A percentile compares a stretch with the other conserved stretches of the same genome.
Evolutionary conservation across 1,140 invertebrate genomes (phyloP).

Genomic region (Samia ricini): DNA sequence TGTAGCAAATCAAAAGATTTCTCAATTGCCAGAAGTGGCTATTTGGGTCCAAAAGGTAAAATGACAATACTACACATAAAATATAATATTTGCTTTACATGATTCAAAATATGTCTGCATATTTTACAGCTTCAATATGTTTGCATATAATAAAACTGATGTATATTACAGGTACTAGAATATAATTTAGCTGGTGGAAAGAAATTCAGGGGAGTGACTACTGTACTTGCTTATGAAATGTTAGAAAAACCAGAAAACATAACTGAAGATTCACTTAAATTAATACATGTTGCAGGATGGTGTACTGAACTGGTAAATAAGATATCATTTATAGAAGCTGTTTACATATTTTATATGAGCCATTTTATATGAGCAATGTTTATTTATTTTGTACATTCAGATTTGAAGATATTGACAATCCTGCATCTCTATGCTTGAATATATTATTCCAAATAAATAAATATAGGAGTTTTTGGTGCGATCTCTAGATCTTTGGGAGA

Average conservation of each 20-base stretch:
- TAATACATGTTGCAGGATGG: constrained; percentile 92
- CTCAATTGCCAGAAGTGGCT: constrained; percentile 44
- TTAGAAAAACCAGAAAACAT: constrained; percentile 79
- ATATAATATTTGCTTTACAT: neutral
- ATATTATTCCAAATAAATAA: too few relatives aligned
- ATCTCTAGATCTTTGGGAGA: too few relatives aligned
- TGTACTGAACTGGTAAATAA: constrained; percentile 92
- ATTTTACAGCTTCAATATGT: too few relatives aligned
- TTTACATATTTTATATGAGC: too few relatives aligned
- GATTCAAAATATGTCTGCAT: too few relatives aligned
- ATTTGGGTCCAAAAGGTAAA: constrained; percentile 54
- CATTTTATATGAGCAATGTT: too few relatives aligned
- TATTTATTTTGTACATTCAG: too few relatives aligned
- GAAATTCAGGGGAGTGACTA: constrained; percentile 86
- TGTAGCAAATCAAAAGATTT: constrained; percentile 33
- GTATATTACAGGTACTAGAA: constrained; percentile 79
- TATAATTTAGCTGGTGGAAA: constrained; percentile 86
- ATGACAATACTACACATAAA: neutral
- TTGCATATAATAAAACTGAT: neutral
- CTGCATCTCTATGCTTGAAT: too few relatives aligned
- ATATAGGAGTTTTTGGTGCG: too few relatives aligned
- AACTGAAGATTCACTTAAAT: constrained; percentile 85
- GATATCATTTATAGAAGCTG: too few relatives aligned
- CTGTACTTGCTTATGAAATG: constrained; percentile 87
- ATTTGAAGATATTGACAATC: too few relatives aligned